These are phyloP conservation scores for Deilephila elpenor DNA, from an alignment of 2,888 invertebrate species.

Conservation along the genomic window DNA sequence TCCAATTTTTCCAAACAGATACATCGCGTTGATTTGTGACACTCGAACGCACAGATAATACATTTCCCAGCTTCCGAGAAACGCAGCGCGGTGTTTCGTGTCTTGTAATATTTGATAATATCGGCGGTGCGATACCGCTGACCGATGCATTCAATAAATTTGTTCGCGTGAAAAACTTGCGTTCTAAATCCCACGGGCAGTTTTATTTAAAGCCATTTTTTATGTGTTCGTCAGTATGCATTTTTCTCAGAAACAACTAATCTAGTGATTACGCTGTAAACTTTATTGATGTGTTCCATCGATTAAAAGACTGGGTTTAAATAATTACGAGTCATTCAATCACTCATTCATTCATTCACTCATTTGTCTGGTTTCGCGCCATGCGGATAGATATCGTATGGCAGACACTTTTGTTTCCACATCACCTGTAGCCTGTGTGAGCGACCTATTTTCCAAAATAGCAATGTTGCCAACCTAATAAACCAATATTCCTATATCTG, in stretches of 20 bases:
- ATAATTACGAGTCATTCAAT: constrained; percentile 3
- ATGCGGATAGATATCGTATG: neutral
- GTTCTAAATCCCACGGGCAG: constrained; percentile 5
- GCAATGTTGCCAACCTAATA: neutral
- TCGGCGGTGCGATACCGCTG: constrained; percentile 1
- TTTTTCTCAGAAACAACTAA: constrained; percentile 13
- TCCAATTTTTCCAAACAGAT: constrained; percentile 23
- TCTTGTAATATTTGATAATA: constrained; percentile 29
- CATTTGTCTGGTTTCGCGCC: constrained; percentile 7
- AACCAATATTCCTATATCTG: neutral
- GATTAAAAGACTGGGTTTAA: neutral
- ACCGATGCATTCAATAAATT: constrained; percentile 7
- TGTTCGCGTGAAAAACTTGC: neutral
- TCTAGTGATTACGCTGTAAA: neutral
- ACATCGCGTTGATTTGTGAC: constrained; percentile 29
- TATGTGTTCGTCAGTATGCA: neutral
- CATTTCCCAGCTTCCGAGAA: constrained; percentile 24
- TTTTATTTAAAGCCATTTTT: constrained; percentile 6
- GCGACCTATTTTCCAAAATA: neutral
- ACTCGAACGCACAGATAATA: constrained; percentile 22
- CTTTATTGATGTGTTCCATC: constrained; percentile 6
- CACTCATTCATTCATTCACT: constrained; percentile 8
- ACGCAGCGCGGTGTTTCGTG: neutral
- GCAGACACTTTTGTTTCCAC: neutral
- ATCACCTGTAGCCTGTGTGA: neutral